These are phyloP conservation scores for Calidris pugnax DNA, from an alignment of 2,113 vertebrate genomes.

Conservation along the genomic window DNA sequence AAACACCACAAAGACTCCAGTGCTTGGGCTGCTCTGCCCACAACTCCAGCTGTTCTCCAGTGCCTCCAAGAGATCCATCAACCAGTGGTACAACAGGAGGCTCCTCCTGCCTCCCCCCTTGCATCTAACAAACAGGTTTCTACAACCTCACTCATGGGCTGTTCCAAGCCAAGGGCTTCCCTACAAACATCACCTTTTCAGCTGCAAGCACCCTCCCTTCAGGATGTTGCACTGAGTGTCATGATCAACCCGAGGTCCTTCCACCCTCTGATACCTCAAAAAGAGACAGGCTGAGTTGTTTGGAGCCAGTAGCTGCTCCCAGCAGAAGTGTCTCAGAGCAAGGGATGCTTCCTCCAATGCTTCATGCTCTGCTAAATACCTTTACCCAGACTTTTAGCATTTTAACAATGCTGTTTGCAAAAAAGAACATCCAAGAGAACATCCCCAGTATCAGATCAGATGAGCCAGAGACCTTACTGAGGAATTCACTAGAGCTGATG, in stretches of 20 bases:
- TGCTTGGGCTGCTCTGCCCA: neutral
- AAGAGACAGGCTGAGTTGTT: neutral
- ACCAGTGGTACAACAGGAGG: accelerated
- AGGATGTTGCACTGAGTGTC: too few relatives aligned
- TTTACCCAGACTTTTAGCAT: neutral
- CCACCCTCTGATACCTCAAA: accelerated
- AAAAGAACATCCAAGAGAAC: neutral
- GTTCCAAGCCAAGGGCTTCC: neutral
- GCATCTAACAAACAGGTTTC: neutral
- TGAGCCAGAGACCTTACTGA: neutral
- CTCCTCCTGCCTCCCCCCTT: neutral
- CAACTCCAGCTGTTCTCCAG: neutral
- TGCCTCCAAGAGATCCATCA: accelerated
- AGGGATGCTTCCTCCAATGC: neutral
- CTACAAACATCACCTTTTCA: neutral
- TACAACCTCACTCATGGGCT: neutral
- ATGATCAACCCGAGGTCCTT: neutral
- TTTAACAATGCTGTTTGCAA: neutral
- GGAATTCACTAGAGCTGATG: neutral
- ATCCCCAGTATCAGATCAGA: neutral
- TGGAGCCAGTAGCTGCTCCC: neutral
- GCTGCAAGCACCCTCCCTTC: neutral
- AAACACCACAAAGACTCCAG: neutral
- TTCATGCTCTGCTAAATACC: neutral
- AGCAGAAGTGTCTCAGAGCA: neutral